Evolutionary conservation across 2,888 invertebrate species (phyloP), one percentile per base, ranked within the genome.

Genomic region (Lasioglossum lativentre): DNA sequence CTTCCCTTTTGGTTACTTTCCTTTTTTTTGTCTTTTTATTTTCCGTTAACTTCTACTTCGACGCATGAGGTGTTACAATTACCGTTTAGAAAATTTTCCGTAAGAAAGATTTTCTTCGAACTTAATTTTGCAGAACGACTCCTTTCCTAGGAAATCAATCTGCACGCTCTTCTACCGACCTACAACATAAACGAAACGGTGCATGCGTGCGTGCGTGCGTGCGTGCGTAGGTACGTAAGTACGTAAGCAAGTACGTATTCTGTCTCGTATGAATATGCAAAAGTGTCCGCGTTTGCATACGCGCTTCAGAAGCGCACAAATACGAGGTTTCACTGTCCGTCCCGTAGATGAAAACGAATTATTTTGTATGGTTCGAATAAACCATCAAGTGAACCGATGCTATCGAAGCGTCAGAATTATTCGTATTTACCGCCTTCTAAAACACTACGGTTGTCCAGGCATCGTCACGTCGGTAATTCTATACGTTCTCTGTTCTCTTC

Each of bases 131-230:
- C 42, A 34, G 19, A 38, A 42, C 34, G 34, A 63, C 59, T 38
- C 42, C 59, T 76, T 56, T 74, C 81, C 86, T 92, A 91, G 80
- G 87, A 88, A 68, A 88, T 87, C 40, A 89, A 85, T 81, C 86
- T 89, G 66, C 73, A 86, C 82, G 87, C 88, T 84, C 82, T 89
- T 90, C 88, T 89, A 84, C 27, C 76, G 56, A 88, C 86, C 89
- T 89, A 79, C 23, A 89, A 86, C 70, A 74, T 23, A 34, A 76
- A 74, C 4, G 71, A 79, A 52, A 79, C 47, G 40, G 19, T 74
- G 38, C 14, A 52, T 72, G 34, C 66, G 27, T 30, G 19, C 19
- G 27, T 14, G 14, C 71, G 3, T 74, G 38, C 14, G 40, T 72
- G 34, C 66, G 27, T 30, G 19, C 19, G 27, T 14, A 6, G 42